These are phyloP conservation scores for Exephanes ischioxanthus DNA, from an alignment of 2,888 invertebrate genomes.

Conservation along the genomic window DNA sequence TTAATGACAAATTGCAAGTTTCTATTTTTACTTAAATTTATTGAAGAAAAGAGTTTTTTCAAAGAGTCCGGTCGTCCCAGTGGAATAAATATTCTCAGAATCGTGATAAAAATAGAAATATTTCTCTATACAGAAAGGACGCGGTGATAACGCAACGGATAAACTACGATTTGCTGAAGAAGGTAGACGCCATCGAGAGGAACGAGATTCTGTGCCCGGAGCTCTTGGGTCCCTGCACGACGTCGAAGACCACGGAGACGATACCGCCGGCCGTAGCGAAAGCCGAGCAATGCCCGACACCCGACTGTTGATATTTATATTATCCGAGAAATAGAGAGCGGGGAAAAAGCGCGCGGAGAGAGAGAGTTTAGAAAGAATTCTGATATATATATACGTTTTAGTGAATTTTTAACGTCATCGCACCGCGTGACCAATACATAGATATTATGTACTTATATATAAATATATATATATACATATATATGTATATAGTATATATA, in stretches of 20 bases:
- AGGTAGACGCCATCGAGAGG: slow-evolving; percentile 90
- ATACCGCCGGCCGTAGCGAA: slow-evolving; percentile 92
- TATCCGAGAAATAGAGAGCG: slow-evolving; percentile 13
- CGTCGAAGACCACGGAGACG: slow-evolving; percentile 93
- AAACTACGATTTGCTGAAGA: slow-evolving; percentile 95
- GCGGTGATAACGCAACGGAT: slow-evolving; percentile 95
- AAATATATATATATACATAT: slow-evolving; percentile 11
- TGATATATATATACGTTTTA: slow-evolving; percentile 45
- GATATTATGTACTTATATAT: slow-evolving; percentile 45
- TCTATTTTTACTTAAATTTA: too few species aligned
- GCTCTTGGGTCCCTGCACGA: slow-evolving; percentile 90
- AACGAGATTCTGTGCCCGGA: slow-evolving; percentile 91
- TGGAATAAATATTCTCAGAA: too few species aligned
- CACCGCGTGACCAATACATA: slow-evolving; percentile 60
- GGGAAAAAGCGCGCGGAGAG: not conserved
- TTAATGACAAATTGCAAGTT: too few species aligned
- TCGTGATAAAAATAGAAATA: slow-evolving; percentile 1
- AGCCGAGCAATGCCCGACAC: slow-evolving; percentile 80
- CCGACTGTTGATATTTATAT: slow-evolving; percentile 62
- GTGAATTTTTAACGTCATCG: slow-evolving; percentile 49
- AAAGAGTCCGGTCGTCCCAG: too few species aligned
- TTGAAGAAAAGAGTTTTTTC: too few species aligned
- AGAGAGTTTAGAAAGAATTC: slow-evolving; percentile 47
- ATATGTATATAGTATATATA: too few species aligned
- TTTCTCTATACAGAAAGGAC: slow-evolving; percentile 89